Base-by-base conservation (phyloP, 2,888 invertebrate species). In the Netelia melanura region DNA sequence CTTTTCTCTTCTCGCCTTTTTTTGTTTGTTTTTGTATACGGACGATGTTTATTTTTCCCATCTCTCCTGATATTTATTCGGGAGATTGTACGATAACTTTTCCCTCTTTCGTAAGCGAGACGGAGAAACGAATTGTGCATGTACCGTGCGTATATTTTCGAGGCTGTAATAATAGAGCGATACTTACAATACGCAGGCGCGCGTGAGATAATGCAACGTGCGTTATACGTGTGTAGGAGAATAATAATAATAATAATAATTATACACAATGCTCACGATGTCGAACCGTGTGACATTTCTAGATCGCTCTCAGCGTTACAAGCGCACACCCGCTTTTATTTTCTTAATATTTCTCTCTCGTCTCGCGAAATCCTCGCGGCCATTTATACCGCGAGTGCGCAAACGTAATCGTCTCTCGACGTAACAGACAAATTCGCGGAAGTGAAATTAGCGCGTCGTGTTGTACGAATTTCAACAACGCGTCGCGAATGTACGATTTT, bases 261-360 rank as follows among this genome's bases (percentile, higher is more conserved):
- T 38, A 38, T 6, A 38, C 38, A 48, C 48, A 23, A 68, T 44
- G 48, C 67, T 21, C 67, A 48, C 65, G 9, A n/a, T 65, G 38
- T 65, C 8, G 21, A 68, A 68, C 48, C 48, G 67, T 68, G 67
- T 11, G 67, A 68, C 48, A 68, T 62, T 30, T 62, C 14, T 62
- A 62, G 8, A 9, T 58, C 14, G 61, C 61, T 62, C 30, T 62
- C 30, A 30, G 14, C 62, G 30, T 62, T 62, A 23, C 30, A 30
- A 14, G 6, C 2, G 5, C 17, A 6, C 17, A 3, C 58, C 8
- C 21, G 21, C 30, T 14, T 25, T 10, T n/a, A 25, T 25, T 30
- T 25, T 62, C 14, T 30, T 25, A 14, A 14, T 62, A 23, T 62
- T 62, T 56, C 21, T 17, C 14, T 56, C n/a, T 56, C n/a, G 2